Conservation (phyloP, 2,113 vertebrate genomes). For the Trinectes maculatus region DNA sequence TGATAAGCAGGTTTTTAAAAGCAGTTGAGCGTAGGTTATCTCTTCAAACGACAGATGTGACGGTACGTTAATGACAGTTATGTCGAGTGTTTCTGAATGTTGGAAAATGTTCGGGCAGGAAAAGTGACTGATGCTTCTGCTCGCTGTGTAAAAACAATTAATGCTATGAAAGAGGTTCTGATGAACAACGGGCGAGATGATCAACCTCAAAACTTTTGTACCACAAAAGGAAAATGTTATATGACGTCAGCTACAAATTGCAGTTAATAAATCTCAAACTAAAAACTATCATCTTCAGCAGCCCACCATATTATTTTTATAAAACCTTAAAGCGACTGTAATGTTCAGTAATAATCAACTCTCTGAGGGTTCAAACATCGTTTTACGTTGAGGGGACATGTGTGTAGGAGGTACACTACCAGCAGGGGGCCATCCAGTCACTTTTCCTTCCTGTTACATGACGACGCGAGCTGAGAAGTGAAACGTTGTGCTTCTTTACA, state of each 20-base stretch:
- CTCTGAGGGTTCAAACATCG: not conserved
- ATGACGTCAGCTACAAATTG: not conserved
- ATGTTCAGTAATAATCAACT: conserved; percentile 1
- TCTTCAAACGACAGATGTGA: not conserved
- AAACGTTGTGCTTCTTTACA: conserved; percentile 75
- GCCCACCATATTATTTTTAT: not conserved
- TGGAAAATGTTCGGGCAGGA: conserved; percentile 1
- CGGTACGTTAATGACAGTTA: not conserved
- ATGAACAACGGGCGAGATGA: conserved; percentile 16
- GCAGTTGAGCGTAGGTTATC: not conserved
- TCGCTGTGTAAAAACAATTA: not conserved
- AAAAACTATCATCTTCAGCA: conserved; percentile 1
- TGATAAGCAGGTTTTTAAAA: not conserved
- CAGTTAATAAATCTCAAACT: conserved; percentile 2
- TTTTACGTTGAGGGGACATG: not conserved
- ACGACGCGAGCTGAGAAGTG: not conserved
- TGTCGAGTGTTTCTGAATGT: not conserved
- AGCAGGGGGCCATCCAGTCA: conserved; percentile 19
- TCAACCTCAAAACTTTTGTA: not conserved
- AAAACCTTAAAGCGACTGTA: conserved; percentile 10
- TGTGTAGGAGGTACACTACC: not conserved
- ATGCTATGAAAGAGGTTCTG: not conserved
- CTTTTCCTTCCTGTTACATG: not conserved
- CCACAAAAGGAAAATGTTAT: conserved; percentile 6
- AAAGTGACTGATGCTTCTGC: conserved; percentile 37